phyloP scores from a whole-genome alignment of 92 coral and sea anemone species.

The Porites cylindrica region DNA sequence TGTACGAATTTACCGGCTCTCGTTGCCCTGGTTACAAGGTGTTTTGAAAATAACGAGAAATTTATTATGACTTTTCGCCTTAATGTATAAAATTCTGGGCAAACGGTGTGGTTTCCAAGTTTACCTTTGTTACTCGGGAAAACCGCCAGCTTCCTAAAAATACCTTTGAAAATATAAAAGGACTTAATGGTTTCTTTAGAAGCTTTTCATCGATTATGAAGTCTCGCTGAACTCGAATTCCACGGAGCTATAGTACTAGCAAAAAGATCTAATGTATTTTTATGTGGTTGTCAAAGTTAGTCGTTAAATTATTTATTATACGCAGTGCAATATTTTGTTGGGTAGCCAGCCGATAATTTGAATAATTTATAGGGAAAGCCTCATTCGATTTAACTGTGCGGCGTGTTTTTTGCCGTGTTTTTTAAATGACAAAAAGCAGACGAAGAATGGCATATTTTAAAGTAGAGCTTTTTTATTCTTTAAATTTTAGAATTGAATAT shows the following conservation, averaged over 20 bases:
- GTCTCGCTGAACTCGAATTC: not conserved
- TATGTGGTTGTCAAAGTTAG: constrained; percentile 5
- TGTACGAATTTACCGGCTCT: not conserved
- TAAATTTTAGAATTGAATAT: too few relatives aligned
- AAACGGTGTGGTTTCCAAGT: constrained; percentile 1
- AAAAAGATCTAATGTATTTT: not conserved
- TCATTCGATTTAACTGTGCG: constrained; percentile 14
- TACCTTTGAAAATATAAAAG: not conserved
- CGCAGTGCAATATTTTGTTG: not conserved
- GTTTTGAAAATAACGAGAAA: constrained; percentile 30
- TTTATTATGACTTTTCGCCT: constrained; percentile 29
- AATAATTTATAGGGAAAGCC: constrained; percentile 30
- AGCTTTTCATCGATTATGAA: not conserved
- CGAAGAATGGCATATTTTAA: too few relatives aligned
- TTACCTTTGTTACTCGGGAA: not conserved
- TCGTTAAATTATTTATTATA: constrained; percentile 31
- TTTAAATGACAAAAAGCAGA: not conserved
- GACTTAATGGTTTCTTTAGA: not conserved
- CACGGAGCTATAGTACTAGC: not conserved
- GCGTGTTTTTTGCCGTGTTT: not conserved
- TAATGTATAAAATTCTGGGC: not conserved
- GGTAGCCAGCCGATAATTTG: constrained; percentile 8
- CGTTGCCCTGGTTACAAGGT: constrained; percentile 31
- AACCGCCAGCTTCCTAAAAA: not conserved
- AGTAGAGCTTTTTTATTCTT: not conserved